Conservation (phyloP, 1,140 invertebrate species). For the Conus ventricosus region DNA sequence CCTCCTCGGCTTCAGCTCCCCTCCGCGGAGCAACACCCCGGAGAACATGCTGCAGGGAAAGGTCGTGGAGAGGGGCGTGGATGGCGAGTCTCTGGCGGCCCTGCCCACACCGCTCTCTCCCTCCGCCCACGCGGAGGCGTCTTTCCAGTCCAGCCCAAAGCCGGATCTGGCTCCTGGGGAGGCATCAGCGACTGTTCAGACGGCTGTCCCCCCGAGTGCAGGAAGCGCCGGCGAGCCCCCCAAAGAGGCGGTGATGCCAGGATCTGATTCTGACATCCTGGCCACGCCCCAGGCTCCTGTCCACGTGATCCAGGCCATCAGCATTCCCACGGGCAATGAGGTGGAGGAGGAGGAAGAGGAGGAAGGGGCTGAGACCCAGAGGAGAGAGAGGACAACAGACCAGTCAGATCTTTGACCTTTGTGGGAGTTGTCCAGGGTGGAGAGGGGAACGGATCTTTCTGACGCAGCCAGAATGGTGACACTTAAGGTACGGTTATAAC, state of each 20-base stretch:
- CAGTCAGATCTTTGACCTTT: too few species aligned
- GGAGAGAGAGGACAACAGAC: conserved; percentile 32
- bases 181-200: neutral
- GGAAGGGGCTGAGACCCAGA: conserved; percentile 33
- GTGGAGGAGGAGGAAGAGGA: conserved; percentile 36
- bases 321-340: conserved; percentile 58
- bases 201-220: neutral
- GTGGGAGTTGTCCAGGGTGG: too few species aligned
- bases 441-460: too few species aligned
- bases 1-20: neutral
- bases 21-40: conserved; percentile 12
- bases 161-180: neutral
- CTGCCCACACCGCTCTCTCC: neutral
- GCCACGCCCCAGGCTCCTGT: neutral
- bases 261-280: neutral
- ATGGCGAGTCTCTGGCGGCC: neutral
- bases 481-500: too few species aligned
- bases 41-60: neutral
- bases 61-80: neutral
- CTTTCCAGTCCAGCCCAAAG: neutral
- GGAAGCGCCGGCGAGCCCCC: neutral
- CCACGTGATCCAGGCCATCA: conserved; percentile 46
- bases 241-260: neutral
- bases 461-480: too few species aligned
- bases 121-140: neutral